Evolutionary conservation across 2,113 vertebrate species (phyloP).

Genomic region (Alligator sinensis): DNA sequence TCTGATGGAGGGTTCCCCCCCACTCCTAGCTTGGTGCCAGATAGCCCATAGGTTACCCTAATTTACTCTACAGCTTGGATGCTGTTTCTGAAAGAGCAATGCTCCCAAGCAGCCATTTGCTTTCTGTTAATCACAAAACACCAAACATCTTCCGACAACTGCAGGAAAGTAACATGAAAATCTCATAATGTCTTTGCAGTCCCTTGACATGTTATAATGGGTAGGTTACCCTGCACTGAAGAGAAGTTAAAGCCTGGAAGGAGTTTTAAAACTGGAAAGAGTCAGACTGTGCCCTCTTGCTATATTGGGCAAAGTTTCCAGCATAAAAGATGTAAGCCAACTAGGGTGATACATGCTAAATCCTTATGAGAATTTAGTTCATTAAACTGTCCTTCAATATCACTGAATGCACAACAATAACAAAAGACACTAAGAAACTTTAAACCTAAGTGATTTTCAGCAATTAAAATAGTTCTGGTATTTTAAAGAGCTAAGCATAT

Average conservation of each 20-base stretch:
- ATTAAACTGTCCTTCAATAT: slow-evolving; percentile 44
- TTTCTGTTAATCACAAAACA: not conserved
- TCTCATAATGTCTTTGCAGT: not conserved
- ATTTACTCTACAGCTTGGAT: not conserved
- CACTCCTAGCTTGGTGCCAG: not conserved
- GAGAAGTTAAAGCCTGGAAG: not conserved
- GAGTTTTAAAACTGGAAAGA: slow-evolving; percentile 43
- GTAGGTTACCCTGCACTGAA: not conserved
- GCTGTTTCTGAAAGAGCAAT: not conserved
- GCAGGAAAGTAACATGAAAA: not conserved
- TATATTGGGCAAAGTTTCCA: not conserved
- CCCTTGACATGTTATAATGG: slow-evolving; percentile 3
- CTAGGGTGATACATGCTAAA: not conserved
- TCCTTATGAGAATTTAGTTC: slow-evolving; percentile 32
- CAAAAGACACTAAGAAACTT: slow-evolving; percentile 34
- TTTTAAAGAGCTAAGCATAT: slow-evolving; percentile 43
- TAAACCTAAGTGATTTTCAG: slow-evolving; percentile 62
- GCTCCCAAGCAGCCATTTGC: not conserved
- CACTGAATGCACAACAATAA: slow-evolving; percentile 39
- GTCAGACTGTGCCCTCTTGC: not conserved
- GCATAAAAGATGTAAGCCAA: not conserved
- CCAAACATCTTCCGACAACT: not conserved
- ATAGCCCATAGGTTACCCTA: not conserved
- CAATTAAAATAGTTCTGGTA: slow-evolving; percentile 59
- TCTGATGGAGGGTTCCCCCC: not conserved